These are phyloP conservation scores for Zosterops japonicus DNA, from an alignment of 2,113 vertebrate genomes.

Conservation along the genomic window DNA sequence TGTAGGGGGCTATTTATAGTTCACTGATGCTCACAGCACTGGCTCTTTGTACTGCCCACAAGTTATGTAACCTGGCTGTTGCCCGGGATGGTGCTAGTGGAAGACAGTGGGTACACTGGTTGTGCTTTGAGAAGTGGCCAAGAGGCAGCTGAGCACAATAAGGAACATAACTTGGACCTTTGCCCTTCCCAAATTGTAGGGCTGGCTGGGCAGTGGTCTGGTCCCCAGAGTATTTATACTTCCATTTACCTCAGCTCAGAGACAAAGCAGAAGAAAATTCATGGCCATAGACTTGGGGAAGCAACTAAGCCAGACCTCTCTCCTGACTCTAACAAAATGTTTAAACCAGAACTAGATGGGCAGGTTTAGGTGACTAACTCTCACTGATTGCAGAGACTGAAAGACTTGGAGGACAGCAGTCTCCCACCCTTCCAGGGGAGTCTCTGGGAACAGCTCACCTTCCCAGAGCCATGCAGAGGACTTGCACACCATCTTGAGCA, in stretches of 20 bases:
- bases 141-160: neutral
- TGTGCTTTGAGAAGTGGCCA: conserved; percentile 7
- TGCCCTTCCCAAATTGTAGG: conserved; percentile 34
- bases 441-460: neutral
- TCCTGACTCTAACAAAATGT: neutral
- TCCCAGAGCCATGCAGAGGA: neutral
- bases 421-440: neutral
- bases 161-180: neutral
- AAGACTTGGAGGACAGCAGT: neutral
- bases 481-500: neutral
- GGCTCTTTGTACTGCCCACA: neutral
- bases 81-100: neutral
- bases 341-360: neutral
- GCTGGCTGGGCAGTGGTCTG: neutral
- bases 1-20: neutral
- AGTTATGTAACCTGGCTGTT: conserved; percentile 17
- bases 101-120: neutral
- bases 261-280: neutral
- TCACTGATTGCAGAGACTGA: neutral
- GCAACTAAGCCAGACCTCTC: neutral
- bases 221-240: neutral
- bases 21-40: neutral
- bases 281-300: neutral
- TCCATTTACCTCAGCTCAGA: neutral
- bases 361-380: neutral